These are phyloP conservation scores for Zootoca vivipara DNA, from an alignment of 2,113 vertebrate genomes.

Conservation along the genomic window DNA sequence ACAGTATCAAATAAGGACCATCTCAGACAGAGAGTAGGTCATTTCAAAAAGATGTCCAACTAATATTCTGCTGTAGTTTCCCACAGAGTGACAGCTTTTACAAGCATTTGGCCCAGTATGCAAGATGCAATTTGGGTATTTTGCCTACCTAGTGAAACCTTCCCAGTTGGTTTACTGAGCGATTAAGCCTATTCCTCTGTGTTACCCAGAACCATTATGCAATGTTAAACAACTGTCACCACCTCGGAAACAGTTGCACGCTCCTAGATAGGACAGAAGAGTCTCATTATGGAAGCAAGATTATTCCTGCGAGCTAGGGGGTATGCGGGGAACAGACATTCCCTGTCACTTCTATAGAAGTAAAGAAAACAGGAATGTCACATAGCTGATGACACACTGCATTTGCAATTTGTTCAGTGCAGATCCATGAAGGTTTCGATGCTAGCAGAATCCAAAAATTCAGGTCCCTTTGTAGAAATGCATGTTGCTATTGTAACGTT, in stretches of 20 bases:
- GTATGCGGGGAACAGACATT: background rate
- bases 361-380: constrained; percentile 4
- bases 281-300: background rate
- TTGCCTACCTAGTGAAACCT: background rate
- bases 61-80: background rate
- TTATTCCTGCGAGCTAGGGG: background rate
- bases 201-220: background rate
- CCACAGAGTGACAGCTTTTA: background rate
- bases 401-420: background rate
- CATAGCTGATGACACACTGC: background rate
- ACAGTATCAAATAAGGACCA: too few species aligned
- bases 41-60: background rate
- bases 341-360: background rate
- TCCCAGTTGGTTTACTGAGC: constrained; percentile 27
- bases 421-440: background rate
- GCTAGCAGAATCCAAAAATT: background rate
- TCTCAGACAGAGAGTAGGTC: background rate
- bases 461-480: constrained; percentile 1
- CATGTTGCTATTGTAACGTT: constrained; percentile 32
- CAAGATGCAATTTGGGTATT: background rate
- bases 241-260: constrained; percentile 23
- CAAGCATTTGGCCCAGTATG: constrained; percentile 6
- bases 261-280: constrained; percentile 8
- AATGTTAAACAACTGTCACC: constrained; percentile 38
- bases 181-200: constrained; percentile 47